Percentiles rank a stretch among this genome's conserved stretches.
phyloP scores from a whole-genome alignment of 1,140 invertebrate genomes.

The Andricus grossulariae region DNA sequence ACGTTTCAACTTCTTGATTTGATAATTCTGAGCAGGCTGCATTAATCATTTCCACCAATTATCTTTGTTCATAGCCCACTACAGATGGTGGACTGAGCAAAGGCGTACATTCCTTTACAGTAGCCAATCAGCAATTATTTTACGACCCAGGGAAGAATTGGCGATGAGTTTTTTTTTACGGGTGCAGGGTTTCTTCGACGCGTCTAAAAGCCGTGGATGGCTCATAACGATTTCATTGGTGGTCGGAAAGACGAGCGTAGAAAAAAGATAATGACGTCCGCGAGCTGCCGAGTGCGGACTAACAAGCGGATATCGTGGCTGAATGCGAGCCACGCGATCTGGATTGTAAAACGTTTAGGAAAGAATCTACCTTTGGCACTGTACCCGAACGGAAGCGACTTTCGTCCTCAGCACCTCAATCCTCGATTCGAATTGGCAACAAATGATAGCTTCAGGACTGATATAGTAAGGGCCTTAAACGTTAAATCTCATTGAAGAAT shows the following conservation, averaged over 20 bases:
- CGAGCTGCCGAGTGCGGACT: slow-evolving; percentile 32
- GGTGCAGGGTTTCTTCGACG: slow-evolving; percentile 16
- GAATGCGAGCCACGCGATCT: slow-evolving; percentile 44
- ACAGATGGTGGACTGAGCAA: background rate
- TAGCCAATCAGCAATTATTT: slow-evolving; percentile 31
- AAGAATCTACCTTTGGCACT: slow-evolving; percentile 10
- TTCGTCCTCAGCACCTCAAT: background rate
- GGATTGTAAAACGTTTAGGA: slow-evolving; percentile 50
- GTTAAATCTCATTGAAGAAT: background rate
- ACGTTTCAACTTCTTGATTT: background rate
- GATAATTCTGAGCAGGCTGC: slow-evolving; percentile 19
- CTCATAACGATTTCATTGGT: slow-evolving; percentile 30
- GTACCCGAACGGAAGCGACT: slow-evolving; percentile 4
- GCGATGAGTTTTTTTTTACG: slow-evolving; percentile 1
- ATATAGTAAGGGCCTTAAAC: background rate
- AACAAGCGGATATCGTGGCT: slow-evolving; percentile 50
- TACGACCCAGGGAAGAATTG: slow-evolving; percentile 28
- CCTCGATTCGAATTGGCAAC: background rate
- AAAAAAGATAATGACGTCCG: slow-evolving; percentile 27
- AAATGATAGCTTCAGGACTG: background rate
- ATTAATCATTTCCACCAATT: slow-evolving; percentile 18
- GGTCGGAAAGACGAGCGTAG: slow-evolving; percentile 12
- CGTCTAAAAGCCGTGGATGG: slow-evolving; percentile 14
- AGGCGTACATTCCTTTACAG: slow-evolving; percentile 24
- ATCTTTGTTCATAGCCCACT: background rate